Base-by-base conservation (phyloP, 2,888 invertebrate genomes). In the Polyommatus iphigenia region DNA sequence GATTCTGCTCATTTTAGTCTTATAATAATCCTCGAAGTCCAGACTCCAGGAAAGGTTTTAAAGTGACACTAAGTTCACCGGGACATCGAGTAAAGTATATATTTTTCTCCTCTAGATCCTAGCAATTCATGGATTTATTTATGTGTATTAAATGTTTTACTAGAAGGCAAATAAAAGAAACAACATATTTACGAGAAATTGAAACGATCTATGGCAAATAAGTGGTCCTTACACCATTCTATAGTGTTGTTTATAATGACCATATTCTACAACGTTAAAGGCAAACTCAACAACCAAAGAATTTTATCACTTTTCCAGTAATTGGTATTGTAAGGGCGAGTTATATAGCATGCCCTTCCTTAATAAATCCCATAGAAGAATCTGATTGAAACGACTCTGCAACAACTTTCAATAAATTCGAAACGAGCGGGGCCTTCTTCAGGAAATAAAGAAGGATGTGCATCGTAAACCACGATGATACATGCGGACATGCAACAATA, bases 381-480 rank as follows among this genome's bases (percentile, higher is more conserved):
- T 79, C 54, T 71, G 77, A 76, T 76, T 78, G 77, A 59, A 77
- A 76, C 77, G 78, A 78, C 78, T 59, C 79, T 73, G 73, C 79
- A 80, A 80, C 86, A 84, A 86, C 85, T 87, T 85, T 83, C 83
- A 84, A 87, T 86, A 85, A 85, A 87, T 83, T 80, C 81, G 80
- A 82, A 81, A 77, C 80, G 78, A 80, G 79, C 80, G 77, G 81
- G 80, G 81, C 84, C 81, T 82, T 82, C 84, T 83, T 84, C 84
- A 84, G 87, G 85, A 88, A 89, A 91, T 90, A 90, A 89, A 90
- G 88, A 87, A 87, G 85, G 86, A 85, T 87, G 86, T 85, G 86
- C 86, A 86, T 90, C 91, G 90, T 91, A 90, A 91, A 91, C 86
- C 85, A 87, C 88, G 85, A 86, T 89, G 91, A 90, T 91, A 89